Conservation (phyloP, 2,113 vertebrate genomes). For the Bujurquina vittata region DNA sequence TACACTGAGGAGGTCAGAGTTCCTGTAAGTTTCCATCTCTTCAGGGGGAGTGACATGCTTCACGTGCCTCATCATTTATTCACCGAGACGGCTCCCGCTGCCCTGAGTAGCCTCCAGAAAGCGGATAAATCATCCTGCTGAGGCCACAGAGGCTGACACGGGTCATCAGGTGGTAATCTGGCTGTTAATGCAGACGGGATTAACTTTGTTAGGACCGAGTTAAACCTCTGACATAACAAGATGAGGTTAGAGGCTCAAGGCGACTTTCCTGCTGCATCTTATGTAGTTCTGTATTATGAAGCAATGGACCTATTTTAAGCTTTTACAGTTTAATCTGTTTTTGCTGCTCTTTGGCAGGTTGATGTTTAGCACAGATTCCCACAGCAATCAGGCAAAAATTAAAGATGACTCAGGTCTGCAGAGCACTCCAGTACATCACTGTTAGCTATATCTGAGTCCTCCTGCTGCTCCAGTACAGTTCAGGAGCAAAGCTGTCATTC, state of each 20-base stretch:
- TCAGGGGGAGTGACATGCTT: neutral
- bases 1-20: neutral
- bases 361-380: neutral
- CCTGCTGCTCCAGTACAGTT: neutral
- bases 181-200: constrained; percentile 27
- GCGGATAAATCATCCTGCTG: neutral
- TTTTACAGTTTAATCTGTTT: neutral
- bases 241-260: neutral
- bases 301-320: neutral
- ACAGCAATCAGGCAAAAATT: neutral
- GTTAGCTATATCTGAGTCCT: neutral
- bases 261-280: neutral
- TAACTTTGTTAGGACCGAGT: constrained; percentile 4
- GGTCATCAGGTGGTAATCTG: constrained; percentile 3
- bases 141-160: neutral
- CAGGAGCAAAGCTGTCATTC: neutral
- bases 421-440: neutral
- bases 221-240: constrained; percentile 42
- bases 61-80: constrained; percentile 6
- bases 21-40: neutral
- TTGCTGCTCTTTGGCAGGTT: neutral
- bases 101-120: neutral
- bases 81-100: neutral
- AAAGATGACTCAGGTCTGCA: neutral
- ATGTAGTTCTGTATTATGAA: neutral